Evolutionary conservation across 1,140 invertebrate species (phyloP), one percentile per base, ranked within the genome.

Genomic region (Apis mellifera): DNA sequence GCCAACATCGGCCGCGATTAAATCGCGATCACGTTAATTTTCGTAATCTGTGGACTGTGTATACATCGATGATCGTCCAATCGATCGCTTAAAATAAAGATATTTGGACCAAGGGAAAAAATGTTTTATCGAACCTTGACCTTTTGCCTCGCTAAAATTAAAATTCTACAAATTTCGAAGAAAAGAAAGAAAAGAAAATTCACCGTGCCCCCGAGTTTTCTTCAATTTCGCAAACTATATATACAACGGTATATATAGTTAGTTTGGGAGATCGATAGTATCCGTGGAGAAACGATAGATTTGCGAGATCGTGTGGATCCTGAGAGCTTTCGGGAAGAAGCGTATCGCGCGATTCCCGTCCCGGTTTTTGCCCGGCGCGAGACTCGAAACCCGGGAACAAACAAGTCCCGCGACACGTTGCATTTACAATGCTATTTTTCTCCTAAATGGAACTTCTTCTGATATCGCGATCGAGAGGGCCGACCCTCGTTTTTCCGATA

Each of bases 381-480:
- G n/a, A 71, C 23, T 48, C 69, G 78, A 86, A 72, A 12, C n/a
- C 77, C 78, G 74, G 76, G 78, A 69, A 87, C 85, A 87, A 77
- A 80, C 78, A 71, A 86, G 64, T 52, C 26, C 57, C 48, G 71
- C 54, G 82, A 83, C 84, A 77, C 55, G 60, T 60, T 60, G 69
- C 85, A 87, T 86, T 84, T 86, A 62, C 85, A 79, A 80, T 82
- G 66, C 72, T 87, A 79, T 88, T 88, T 88, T 84, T 75, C 80
- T 79, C 79, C 84, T 87, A 85, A 88, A 74, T 75, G 84, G 83
- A 76, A 82, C 82, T 87, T 88, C 86, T 88, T 80, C 60, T 82
- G 86, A 88, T 85, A 82, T 88, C 76, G 81, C 86, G 86, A 85
- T 85, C 77, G 85, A 74, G 85, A 74, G 81, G 82, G 62, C 69